Conservation (phyloP, 23 tunicate genomes). For the Trididemnum clinides region DNA sequence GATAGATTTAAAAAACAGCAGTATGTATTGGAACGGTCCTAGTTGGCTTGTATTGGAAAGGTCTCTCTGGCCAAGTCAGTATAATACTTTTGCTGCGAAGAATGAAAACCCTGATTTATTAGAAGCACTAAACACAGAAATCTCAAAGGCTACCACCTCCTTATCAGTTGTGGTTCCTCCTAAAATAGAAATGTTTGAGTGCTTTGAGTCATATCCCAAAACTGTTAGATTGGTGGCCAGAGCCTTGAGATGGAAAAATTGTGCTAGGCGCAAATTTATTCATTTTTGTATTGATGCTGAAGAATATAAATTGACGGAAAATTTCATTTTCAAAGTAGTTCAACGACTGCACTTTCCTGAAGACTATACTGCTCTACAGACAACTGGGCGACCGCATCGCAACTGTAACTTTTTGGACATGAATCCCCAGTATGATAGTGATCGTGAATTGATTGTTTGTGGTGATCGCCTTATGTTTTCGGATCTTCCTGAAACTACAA, state of each 20-base stretch:
- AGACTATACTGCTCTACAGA: no score
- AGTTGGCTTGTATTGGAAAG: neutral
- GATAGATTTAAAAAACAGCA: neutral
- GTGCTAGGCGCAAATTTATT: no score
- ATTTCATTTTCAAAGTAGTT: neutral
- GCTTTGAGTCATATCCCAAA: neutral
- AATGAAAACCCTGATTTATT: no score
- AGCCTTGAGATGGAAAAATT: neutral
- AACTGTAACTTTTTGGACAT: no score
- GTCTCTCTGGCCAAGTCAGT: no score
- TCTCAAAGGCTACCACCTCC: no score
- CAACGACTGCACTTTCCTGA: no score
- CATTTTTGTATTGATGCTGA: no score
- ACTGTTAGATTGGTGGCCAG: neutral
- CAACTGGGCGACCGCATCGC: no score
- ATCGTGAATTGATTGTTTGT: neutral
- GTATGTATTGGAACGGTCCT: neutral
- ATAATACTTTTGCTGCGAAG: no score
- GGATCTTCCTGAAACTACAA: neutral
- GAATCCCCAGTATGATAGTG: neutral
- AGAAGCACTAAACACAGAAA: no score
- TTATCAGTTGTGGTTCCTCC: no score
- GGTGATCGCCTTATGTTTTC: neutral
- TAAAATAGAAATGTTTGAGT: neutral
- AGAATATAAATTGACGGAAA: neutral